Conservation (phyloP, 2,113 vertebrate species). For the Oncorhynchus gorbuscha region DNA sequence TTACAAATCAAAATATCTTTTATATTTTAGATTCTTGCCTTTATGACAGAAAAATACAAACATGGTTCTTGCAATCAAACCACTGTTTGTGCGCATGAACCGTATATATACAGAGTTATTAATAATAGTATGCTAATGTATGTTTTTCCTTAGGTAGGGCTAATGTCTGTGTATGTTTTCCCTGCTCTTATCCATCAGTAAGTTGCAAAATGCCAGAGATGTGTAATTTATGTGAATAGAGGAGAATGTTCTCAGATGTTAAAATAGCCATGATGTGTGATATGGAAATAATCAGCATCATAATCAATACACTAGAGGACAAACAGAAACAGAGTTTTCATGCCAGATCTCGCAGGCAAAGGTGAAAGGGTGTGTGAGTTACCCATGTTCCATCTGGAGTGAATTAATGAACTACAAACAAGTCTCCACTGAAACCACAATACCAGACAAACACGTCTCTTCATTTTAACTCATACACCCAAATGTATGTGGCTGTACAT, state of each 20-base stretch:
- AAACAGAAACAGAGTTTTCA: neutral
- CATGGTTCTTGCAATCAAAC: no score
- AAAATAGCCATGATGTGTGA: neutral
- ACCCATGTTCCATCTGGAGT: slow-evolving; percentile 7
- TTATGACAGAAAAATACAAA: no score
- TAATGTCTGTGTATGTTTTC: no score
- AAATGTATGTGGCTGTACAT: neutral
- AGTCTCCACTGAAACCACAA: slow-evolving; percentile 6
- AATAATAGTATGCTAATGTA: neutral
- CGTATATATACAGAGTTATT: neutral
- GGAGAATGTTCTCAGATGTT: neutral
- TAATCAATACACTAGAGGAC: slow-evolving; percentile 1
- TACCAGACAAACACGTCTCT: slow-evolving; percentile 6
- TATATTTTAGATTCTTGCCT: no score
- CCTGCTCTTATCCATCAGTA: no score
- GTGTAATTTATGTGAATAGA: no score
- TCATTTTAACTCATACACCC: neutral
- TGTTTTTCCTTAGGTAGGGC: no score
- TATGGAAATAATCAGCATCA: neutral
- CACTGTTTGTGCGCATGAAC: no score
- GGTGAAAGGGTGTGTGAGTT: neutral
- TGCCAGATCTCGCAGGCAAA: neutral
- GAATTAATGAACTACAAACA: slow-evolving; percentile 18
- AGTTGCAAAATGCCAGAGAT: no score
- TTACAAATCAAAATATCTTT: no score